These are phyloP conservation scores for Melanotaenia maccullochi DNA, from an alignment of 2,797 vertebrate species.

Conservation along the genomic window DNA sequence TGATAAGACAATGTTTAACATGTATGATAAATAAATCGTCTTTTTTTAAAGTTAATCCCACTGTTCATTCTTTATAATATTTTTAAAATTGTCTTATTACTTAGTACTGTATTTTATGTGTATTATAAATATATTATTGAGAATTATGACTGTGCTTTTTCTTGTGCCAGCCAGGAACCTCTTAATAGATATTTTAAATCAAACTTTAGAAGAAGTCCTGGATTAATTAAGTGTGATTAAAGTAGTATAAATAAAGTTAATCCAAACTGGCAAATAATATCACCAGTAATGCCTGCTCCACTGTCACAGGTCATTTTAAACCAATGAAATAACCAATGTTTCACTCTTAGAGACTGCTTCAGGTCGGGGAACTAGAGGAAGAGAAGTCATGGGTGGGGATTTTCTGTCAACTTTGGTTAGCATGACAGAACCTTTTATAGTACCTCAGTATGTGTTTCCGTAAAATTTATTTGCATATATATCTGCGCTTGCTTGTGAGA, in stretches of 20 bases:
- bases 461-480: background rate
- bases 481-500: background rate
- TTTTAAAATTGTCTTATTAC: too few species aligned
- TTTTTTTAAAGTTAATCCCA: background rate
- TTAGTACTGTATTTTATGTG: too few species aligned
- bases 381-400: constrained; percentile 19
- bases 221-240: background rate
- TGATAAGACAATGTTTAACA: background rate
- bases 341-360: background rate
- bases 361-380: constrained; percentile 8
- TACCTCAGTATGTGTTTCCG: background rate
- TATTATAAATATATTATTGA: too few species aligned
- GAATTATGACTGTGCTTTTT: background rate
- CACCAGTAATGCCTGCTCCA: too few species aligned
- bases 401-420: constrained; percentile 58
- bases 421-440: constrained; percentile 56
- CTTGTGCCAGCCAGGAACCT: background rate
- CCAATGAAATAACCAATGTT: background rate
- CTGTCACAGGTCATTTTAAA: too few species aligned
- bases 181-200: background rate
- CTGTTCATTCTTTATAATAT: background rate
- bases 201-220: background rate
- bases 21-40: background rate
- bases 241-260: background rate
- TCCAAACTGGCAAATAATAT: too few species aligned